A percentile compares a stretch with the other conserved stretches of the same genome.
Evolutionary conservation across 2,888 invertebrate genomes (phyloP).

Genomic region (Parapristionchus giblindavisi): DNA sequence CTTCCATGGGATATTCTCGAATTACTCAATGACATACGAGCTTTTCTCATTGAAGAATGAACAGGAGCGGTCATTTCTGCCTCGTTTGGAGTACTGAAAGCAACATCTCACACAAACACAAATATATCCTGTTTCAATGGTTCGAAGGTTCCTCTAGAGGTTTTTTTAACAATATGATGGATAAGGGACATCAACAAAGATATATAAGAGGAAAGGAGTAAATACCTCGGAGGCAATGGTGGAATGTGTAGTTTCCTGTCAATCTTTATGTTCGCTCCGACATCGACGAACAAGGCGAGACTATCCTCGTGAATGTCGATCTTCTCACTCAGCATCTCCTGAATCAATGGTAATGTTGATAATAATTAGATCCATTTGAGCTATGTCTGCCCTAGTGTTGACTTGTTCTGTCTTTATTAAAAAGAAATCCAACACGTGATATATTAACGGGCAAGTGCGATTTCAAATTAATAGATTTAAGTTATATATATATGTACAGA

Average conservation of each 20-base stretch:
- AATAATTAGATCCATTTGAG: no score
- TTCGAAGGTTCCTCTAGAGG: background rate
- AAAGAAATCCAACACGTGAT: no score
- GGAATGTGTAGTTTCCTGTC: constrained; percentile 62
- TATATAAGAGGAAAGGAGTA: background rate
- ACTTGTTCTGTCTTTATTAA: no score
- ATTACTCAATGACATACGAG: constrained; percentile 18
- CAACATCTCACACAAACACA: background rate
- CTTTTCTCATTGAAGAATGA: background rate
- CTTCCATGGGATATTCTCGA: constrained; percentile 1
- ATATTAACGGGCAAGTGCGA: no score
- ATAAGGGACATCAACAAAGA: background rate
- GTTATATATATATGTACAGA: no score
- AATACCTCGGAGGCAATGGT: constrained; percentile 54
- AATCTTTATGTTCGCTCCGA: constrained; percentile 56
- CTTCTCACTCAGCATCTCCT: no score
- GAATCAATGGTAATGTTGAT: no score
- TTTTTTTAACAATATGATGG: background rate
- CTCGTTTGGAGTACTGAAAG: constrained; percentile 24
- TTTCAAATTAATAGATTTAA: no score
- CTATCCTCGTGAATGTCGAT: constrained; percentile 61
- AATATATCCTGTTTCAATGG: background rate
- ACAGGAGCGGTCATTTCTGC: constrained; percentile 3
- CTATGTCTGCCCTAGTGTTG: no score
- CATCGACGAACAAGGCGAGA: constrained; percentile 63